A percentile compares a stretch with the other conserved stretches of the same genome.
Evolutionary conservation across 1,140 invertebrate species (phyloP).

Genomic region (Heliconius congener): DNA sequence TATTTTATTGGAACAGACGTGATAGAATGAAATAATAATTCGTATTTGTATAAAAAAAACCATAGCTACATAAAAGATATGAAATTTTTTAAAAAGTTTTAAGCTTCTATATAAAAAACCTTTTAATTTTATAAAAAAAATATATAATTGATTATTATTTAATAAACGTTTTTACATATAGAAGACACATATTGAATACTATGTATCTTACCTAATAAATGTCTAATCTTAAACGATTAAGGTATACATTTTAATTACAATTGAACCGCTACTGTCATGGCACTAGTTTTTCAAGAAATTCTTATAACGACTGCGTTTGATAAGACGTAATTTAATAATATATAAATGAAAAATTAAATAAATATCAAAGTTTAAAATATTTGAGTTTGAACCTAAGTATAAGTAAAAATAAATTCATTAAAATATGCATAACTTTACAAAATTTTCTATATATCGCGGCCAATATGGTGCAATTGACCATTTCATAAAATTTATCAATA

Average conservation of each 20-base stretch:
- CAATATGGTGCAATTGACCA: too few species aligned
- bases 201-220: slow-evolving; percentile 4
- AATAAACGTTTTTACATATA: slow-evolving; percentile 1
- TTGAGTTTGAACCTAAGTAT: too few species aligned
- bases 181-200: neutral
- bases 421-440: neutral
- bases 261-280: slow-evolving; percentile 34
- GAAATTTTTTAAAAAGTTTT: neutral
- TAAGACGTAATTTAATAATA: slow-evolving; percentile 9
- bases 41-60: neutral
- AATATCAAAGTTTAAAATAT: too few species aligned
- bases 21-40: neutral
- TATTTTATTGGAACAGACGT: neutral
- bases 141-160: neutral
- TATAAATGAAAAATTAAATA: neutral
- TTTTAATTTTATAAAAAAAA: too few species aligned
- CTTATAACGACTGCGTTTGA: slow-evolving; percentile 18
- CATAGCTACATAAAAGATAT: neutral
- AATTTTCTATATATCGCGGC: too few species aligned
- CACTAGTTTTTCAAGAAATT: slow-evolving; percentile 32
- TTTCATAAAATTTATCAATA: too few species aligned
- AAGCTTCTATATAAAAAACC: neutral
- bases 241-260: slow-evolving; percentile 24
- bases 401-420: neutral
- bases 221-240: slow-evolving; percentile 13